Evolutionary conservation across 2,797 vertebrate species (phyloP).

Genomic region (Distichodus sexfasciatus): DNA sequence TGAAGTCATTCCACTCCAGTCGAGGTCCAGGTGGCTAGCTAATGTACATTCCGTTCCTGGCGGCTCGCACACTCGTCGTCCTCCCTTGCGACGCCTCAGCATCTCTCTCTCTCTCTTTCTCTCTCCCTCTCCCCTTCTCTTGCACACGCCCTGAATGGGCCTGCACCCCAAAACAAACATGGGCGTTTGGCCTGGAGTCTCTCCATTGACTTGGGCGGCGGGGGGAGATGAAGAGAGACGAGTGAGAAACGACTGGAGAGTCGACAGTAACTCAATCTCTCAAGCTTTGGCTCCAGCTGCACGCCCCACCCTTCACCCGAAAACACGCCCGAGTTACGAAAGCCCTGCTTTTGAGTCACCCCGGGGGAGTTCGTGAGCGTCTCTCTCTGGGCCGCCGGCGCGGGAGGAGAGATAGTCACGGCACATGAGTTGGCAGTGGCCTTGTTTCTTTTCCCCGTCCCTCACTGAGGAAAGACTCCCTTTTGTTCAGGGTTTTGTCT

Average conservation of each 20-base stretch:
- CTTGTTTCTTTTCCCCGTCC: not conserved
- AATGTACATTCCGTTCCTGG: slow-evolving; percentile 34
- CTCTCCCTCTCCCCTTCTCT: too few relatives aligned
- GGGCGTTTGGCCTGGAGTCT: not conserved
- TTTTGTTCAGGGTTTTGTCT: slow-evolving; percentile 13
- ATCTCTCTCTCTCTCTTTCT: too few relatives aligned
- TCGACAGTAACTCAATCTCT: slow-evolving; percentile 64
- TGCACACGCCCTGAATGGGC: too few relatives aligned
- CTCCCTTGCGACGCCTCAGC: too few relatives aligned
- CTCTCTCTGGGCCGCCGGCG: too few relatives aligned
- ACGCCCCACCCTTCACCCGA: slow-evolving; percentile 67
- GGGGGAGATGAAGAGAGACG: not conserved
- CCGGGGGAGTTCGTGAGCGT: slow-evolving; percentile 2
- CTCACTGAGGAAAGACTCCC: not conserved
- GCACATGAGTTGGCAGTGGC: not conserved
- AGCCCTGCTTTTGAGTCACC: slow-evolving; percentile 23
- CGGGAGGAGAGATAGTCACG: not conserved
- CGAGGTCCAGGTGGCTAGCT: not conserved
- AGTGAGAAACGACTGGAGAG: slow-evolving; percentile 19
- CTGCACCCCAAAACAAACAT: not conserved
- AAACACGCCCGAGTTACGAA: slow-evolving; percentile 51
- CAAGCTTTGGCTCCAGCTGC: slow-evolving; percentile 68
- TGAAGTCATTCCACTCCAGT: not conserved
- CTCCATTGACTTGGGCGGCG: not conserved
- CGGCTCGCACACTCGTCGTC: too few relatives aligned